Evolutionary conservation across 2,113 vertebrate species (phyloP).

Genomic region (Mus musculus): GRCm39 chr12:117696001-117696500

Average conservation of each 20-base stretch:
- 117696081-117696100: not conserved
- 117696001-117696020: not conserved
- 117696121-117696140: not conserved
- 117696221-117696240: not conserved
- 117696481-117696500: not conserved
- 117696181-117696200: not conserved
- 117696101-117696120: not conserved
- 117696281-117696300: not conserved
- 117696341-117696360: not conserved
- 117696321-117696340: not conserved
- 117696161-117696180: not conserved
- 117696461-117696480: not conserved
- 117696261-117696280: not conserved
- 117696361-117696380: not conserved
- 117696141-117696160: not conserved
- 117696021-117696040: not conserved
- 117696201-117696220: not conserved
- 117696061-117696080: not conserved
- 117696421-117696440: not conserved
- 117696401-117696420: not conserved
- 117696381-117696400: not conserved
- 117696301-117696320: not conserved
- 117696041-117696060: not conserved
- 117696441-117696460: not conserved
- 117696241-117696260: not conserved